phyloP scores from a whole-genome alignment of 2,113 vertebrate genomes.

The Paradoxurus hermaphroditus region DNA sequence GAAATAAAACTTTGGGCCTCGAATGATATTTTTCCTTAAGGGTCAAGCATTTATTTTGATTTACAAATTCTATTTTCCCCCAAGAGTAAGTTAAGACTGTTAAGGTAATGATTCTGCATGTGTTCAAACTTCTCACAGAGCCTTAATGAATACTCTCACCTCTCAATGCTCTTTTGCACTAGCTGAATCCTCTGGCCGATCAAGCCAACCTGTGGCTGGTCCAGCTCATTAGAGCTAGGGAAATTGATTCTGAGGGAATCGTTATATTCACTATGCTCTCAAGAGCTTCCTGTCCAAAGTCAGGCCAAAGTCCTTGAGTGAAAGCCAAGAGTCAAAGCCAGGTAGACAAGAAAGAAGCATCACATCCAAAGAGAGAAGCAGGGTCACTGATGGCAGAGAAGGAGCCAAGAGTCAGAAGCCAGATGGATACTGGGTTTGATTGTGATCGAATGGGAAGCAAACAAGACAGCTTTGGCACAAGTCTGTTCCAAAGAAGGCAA shows the following conservation, averaged over 20 bases:
- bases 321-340: conserved; percentile 39
- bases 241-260: conserved; percentile 28
- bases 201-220: neutral
- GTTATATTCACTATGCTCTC: neutral
- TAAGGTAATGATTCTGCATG: neutral
- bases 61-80: neutral
- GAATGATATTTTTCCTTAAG: neutral
- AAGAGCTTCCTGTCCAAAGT: conserved; percentile 18
- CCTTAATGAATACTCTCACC: neutral
- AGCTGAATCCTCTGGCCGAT: conserved; percentile 4
- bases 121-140: conserved; percentile 40
- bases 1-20: neutral
- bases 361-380: conserved; percentile 9
- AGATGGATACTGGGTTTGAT: conserved; percentile 18
- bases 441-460: neutral
- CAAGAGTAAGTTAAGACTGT: conserved; percentile 21
- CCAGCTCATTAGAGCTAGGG: neutral
- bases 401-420: neutral
- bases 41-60: conserved; percentile 13
- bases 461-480: conserved; percentile 8
- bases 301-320: conserved; percentile 8
- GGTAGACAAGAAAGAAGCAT: conserved; percentile 9
- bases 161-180: neutral
- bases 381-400: conserved; percentile 26
- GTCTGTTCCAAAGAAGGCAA: neutral